These are phyloP conservation scores for Osmerus mordax DNA, from an alignment of 2,113 vertebrate genomes.

Conservation along the genomic window DNA sequence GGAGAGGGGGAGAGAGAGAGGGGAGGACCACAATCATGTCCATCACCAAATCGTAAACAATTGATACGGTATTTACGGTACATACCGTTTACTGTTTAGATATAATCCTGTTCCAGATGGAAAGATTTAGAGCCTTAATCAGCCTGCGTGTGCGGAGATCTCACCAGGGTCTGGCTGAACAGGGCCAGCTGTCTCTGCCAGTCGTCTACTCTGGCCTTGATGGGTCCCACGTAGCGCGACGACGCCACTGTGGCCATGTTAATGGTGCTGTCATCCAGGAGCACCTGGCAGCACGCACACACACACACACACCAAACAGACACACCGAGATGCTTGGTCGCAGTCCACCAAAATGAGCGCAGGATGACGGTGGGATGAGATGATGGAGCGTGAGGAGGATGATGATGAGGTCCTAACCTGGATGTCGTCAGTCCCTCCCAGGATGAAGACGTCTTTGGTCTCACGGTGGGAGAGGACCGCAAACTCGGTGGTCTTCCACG, in stretches of 20 bases:
- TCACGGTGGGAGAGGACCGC: constrained; percentile 74
- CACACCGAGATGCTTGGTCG: neutral
- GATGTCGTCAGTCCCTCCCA: constrained; percentile 81
- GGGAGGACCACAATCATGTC: too few relatives aligned
- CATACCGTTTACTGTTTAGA: neutral
- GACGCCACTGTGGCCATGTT: constrained; percentile 76
- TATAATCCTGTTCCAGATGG: neutral
- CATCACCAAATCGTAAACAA: neutral
- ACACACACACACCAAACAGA: neutral
- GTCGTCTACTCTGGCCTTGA: constrained; percentile 73
- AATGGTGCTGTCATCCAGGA: constrained; percentile 80
- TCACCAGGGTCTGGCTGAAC: constrained; percentile 82
- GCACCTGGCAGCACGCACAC: constrained; percentile 60
- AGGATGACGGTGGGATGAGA: neutral
- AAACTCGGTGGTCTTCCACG: constrained; percentile 79
- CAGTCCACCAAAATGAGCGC: neutral
- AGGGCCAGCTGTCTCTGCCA: constrained; percentile 74
- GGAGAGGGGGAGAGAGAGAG: neutral
- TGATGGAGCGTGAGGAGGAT: neutral
- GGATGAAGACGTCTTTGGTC: constrained; percentile 76
- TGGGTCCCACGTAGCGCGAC: constrained; percentile 73
- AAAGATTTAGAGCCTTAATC: neutral
- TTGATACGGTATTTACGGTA: neutral
- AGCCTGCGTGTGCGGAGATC: constrained; percentile 4
- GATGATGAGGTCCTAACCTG: constrained; percentile 63